Base-by-base conservation (phyloP, 2,888 invertebrate genomes). In the Pharmacophagus antenor region DNA sequence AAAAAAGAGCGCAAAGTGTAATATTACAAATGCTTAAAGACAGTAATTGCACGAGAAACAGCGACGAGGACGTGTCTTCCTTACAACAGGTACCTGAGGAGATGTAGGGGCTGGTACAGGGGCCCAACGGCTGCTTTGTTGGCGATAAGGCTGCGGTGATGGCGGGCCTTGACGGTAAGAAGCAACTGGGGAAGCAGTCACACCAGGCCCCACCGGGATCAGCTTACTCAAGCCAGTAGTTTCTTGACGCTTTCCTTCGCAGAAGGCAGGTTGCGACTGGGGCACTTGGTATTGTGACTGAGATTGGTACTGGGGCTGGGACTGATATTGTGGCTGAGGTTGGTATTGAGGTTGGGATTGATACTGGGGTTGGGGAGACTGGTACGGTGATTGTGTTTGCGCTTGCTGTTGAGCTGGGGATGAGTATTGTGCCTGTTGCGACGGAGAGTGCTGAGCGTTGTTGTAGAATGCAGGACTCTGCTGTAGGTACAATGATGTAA, bases 71-170 rank as follows among this genome's bases (percentile, higher is more conserved):
- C 50, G 51, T 48, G 42, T 62, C 42, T 47, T 54, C 48, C 46
- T 56, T 50, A 10, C 20, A 50, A 12, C 70, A 64, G 75, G 70
- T 89, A 89, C 90, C 89, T 90, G 89, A 64, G 89, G 89, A 70
- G 90, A 89, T 70, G 80, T 79, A 67, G 88, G 88, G 67, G 87
- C 85, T 68, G 85, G 84, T 64, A 90, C 91, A 44, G 90, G 89
- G 65, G 87, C 88, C 91, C 91, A 91, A 70, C 91, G 90, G 73
- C 72, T 81, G 76, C 76, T 81, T 68, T 78, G 84, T 74, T 74
- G 84, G 60, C 82, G 81, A 77, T 79, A 86, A 67, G 85, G 84
- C 76, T 85, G 87, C 66, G 85, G 84, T 65, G 88, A 85, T 51
- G 76, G 72, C 23, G 86, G 87, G 58, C 83, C 84, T 67, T 76